phyloP scores from a whole-genome alignment of 2,797 vertebrate species.

The Sebastes diploproa region DNA sequence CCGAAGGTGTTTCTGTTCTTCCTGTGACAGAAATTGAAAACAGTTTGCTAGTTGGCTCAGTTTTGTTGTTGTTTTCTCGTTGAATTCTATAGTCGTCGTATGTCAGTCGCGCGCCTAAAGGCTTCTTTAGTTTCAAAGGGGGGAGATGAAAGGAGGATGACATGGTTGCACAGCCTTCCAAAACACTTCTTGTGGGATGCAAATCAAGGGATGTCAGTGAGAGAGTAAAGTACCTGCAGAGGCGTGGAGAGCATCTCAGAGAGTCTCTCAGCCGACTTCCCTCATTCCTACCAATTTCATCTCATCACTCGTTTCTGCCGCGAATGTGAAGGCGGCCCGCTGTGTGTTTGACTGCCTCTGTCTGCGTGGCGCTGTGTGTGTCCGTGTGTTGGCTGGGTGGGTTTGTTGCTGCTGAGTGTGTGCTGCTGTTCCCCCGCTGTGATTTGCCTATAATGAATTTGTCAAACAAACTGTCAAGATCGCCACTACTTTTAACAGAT shows the following conservation, averaged over 20 bases:
- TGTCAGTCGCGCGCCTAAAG: slow-evolving; percentile 53
- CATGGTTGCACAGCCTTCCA: slow-evolving; percentile 53
- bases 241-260: slow-evolving; percentile 22
- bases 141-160: slow-evolving; percentile 56
- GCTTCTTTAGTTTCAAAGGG: slow-evolving; percentile 61
- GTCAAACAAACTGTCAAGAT: slow-evolving; percentile 58
- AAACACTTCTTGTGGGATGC: slow-evolving; percentile 53
- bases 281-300: slow-evolving; percentile 52
- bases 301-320: slow-evolving; percentile 41
- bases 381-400: slow-evolving; percentile 22
- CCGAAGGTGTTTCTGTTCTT: slow-evolving; percentile 27
- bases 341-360: slow-evolving; percentile 72
- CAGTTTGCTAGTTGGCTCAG: slow-evolving; percentile 1
- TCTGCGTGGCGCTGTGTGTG: slow-evolving; percentile 39
- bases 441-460: slow-evolving; percentile 63
- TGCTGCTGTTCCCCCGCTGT: slow-evolving; percentile 19
- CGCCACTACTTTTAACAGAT: slow-evolving; percentile 19
- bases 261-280: slow-evolving; percentile 38
- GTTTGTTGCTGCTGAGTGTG: slow-evolving; percentile 23
- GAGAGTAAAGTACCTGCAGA: slow-evolving; percentile 54
- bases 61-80: slow-evolving; percentile 31
- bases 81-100: slow-evolving; percentile 40
- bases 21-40: slow-evolving; percentile 26
- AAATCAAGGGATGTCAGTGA: slow-evolving; percentile 58
- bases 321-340: slow-evolving; percentile 64